Evolutionary conservation across 2,113 vertebrate species (phyloP), one percentile per base, ranked within the genome.

Genomic region (Hyaena hyaena): DNA sequence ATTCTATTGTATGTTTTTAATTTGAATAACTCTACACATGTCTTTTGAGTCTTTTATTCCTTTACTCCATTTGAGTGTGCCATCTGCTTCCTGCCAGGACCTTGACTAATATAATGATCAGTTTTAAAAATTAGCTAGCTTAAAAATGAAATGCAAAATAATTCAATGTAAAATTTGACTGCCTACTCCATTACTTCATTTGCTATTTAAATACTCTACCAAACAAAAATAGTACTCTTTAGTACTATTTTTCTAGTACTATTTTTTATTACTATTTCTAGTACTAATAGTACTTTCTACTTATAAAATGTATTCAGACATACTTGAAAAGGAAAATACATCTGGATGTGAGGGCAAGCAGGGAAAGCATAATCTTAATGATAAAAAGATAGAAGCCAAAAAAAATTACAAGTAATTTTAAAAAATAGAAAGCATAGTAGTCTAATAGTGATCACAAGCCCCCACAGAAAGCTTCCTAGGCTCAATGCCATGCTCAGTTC

Each of bases 121-220:
- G 28, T 81, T 91, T 93, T 87, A 63, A 81, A 79, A 94, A 45
- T 77, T 66, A 88, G 26, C 19, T 88, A 23, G 83, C 43, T 87
- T 88, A 81, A 93, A 95, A 89, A 71, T 39, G n/a, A 88, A 90
- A 50, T 87, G 15, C 31, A 84, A 94, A 74, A 68, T 55, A 55
- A 74, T 87, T 89, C 28, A 80, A 26, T 83, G 10, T 92, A 79
- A 63, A 63, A 86, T 66, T 45, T 45, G 10, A 35, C 33, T 74
- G 10, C 12, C 10, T 35, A 69, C 76, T 83, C 90, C 31, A 84
- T 92, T 93, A 24, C 7, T 93, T 68, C 5, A 81, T 39, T 88
- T 93, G 26, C 11, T 65, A 24, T 43, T 73, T 90, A 89, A 92
- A 89, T 82, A 43, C 39, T 63, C 19, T 10, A 43, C 12, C 43